Evolutionary conservation across 2,888 invertebrate species (phyloP).

Genomic region (Epicampocera succincta): DNA sequence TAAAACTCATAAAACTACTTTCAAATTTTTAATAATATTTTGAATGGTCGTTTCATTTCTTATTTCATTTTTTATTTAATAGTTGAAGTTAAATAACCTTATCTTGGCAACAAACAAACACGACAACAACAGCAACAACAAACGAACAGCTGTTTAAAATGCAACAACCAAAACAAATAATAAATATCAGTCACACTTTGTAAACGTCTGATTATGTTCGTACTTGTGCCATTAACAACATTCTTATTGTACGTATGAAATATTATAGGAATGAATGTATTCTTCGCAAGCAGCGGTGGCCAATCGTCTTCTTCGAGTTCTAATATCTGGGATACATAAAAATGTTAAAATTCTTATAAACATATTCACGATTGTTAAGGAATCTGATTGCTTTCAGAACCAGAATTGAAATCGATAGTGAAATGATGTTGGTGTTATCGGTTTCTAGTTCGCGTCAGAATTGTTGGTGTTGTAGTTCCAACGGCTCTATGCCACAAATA

Average conservation of each 20-base stretch:
- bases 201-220: constrained; percentile 48
- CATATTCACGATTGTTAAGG: no score
- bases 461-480: no score
- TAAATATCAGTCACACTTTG: constrained; percentile 60
- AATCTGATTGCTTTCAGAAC: no score
- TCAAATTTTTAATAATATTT: constrained; percentile 40
- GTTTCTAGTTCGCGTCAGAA: no score
- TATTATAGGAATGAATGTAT: neutral
- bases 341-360: no score
- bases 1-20: constrained; percentile 36
- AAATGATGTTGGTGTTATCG: no score
- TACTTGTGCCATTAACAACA: constrained; percentile 25
- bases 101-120: constrained; percentile 27
- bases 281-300: neutral
- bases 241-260: constrained; percentile 22
- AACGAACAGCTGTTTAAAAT: constrained; percentile 1
- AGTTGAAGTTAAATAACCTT: constrained; percentile 52
- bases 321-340: no score
- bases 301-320: no score
- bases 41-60: neutral
- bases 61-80: constrained; percentile 30
- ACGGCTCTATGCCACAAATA: no score
- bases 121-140: no score
- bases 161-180: constrained; percentile 21
- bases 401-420: no score